Percentiles rank a stretch among this genome's conserved stretches.
These are phyloP conservation scores for Dryomyza anilis DNA, from an alignment of 2,888 invertebrate genomes.

Conservation along the genomic window DNA sequence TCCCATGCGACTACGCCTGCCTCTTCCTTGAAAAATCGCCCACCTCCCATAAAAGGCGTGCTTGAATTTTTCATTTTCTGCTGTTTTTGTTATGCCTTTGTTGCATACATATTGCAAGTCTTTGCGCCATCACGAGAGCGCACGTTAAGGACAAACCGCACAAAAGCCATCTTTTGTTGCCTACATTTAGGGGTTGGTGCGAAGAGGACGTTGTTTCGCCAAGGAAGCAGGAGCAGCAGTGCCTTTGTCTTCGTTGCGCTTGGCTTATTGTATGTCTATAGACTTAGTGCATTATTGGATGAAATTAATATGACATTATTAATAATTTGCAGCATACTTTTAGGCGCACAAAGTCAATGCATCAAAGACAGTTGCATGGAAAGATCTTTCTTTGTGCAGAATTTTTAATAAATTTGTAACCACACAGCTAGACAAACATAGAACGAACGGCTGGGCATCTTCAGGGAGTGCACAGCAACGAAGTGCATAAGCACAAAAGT, in stretches of 20 bases:
- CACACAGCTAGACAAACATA: no score
- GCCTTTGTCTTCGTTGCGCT: slow-evolving; percentile 32
- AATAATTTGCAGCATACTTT: slow-evolving; percentile 56
- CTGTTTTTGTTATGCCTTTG: slow-evolving; percentile 9
- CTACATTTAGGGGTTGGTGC: background rate
- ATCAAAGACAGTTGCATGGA: background rate
- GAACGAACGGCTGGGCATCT: slow-evolving; percentile 37
- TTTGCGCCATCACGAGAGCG: background rate
- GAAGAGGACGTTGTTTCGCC: background rate
- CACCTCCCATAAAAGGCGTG: background rate
- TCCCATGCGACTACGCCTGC: background rate
- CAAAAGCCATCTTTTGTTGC: background rate
- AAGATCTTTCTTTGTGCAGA: slow-evolving; percentile 47
- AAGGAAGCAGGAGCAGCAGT: background rate
- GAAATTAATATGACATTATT: slow-evolving; percentile 56
- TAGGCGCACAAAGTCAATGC: slow-evolving; percentile 41
- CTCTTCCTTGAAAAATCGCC: background rate
- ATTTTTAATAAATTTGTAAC: slow-evolving; percentile 61
- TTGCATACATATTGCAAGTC: slow-evolving; percentile 20
- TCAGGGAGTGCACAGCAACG: slow-evolving; percentile 22
- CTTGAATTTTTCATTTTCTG: no score
- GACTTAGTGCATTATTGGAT: slow-evolving; percentile 55
- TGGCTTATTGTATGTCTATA: slow-evolving; percentile 39
- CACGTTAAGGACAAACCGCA: background rate
- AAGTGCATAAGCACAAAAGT: slow-evolving; percentile 13